A percentile compares a stretch with the other conserved stretches of the same genome.
Conservation (phyloP, 1,140 invertebrate species). For the Helicoverpa armigera region DNA sequence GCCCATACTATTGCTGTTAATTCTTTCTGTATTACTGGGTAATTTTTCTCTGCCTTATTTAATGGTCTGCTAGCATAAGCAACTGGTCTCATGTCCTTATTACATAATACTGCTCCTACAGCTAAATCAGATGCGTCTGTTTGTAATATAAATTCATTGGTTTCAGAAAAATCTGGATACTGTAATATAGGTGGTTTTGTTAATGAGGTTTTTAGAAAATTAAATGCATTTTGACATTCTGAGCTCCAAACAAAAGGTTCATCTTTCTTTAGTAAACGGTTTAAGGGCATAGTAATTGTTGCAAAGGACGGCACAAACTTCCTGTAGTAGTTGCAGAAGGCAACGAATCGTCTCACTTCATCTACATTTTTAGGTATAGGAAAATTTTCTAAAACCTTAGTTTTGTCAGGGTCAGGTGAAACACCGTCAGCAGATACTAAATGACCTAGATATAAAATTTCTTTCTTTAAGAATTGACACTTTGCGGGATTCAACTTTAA, state of each 20-base stretch:
- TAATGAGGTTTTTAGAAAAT: not conserved
- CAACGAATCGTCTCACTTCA: not conserved
- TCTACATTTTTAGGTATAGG: constrained; percentile 8
- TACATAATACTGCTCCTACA: constrained; percentile 12
- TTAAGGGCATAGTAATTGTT: not conserved
- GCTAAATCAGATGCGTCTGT: constrained; percentile 9
- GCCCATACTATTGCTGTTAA: constrained; percentile 1
- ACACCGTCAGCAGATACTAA: not conserved
- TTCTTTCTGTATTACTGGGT: not conserved
- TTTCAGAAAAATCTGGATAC: constrained; percentile 5
- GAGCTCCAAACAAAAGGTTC: not conserved
- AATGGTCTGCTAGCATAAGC: constrained; percentile 12
- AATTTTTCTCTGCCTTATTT: constrained; percentile 8
- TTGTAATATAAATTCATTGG: constrained; percentile 15
- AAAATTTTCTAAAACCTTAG: not conserved
- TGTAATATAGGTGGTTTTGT: constrained; percentile 4
- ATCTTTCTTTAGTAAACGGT: constrained; percentile 1
- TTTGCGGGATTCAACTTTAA: constrained; percentile 36
- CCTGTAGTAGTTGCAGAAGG: constrained; percentile 4
- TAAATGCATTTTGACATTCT: constrained; percentile 1
- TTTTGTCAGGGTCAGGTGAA: not conserved
- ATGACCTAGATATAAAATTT: constrained; percentile 19
- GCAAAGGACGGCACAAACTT: constrained; percentile 2
- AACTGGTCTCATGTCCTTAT: not conserved
- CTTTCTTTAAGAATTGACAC: constrained; percentile 38